Percentiles rank a stretch among this genome's conserved stretches.
These are phyloP conservation scores for Mycalesis mineus DNA, from an alignment of 2,888 invertebrate species.

Conservation along the genomic window DNA sequence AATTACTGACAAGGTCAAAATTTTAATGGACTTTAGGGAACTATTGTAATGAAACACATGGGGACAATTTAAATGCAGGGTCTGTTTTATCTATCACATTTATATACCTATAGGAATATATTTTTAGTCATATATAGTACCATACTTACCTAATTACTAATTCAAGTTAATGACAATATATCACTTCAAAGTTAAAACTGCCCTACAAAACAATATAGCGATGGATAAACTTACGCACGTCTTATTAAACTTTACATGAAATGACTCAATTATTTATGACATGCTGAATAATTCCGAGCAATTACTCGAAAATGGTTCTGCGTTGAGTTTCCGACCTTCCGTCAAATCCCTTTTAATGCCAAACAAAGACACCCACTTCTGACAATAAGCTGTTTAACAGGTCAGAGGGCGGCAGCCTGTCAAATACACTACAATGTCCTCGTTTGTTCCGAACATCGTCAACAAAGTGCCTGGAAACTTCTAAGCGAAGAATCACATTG, in stretches of 20 bases:
- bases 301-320: conserved; percentile 1
- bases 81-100: too few species aligned
- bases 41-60: too few species aligned
- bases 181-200: too few species aligned
- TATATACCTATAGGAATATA: too few species aligned
- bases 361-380: conserved; percentile 13
- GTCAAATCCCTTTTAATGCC: conserved; percentile 6
- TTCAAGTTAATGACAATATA: too few species aligned
- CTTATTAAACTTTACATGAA: background rate
- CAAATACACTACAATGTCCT: conserved; percentile 11
- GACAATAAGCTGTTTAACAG: conserved; percentile 12
- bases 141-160: too few species aligned
- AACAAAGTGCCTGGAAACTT: conserved; percentile 12
- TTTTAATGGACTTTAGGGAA: too few species aligned
- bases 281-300: background rate
- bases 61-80: too few species aligned
- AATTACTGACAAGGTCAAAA: too few species aligned
- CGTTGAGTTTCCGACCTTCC: conserved; percentile 1
- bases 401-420: conserved; percentile 8
- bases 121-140: too few species aligned
- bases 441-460: conserved; percentile 6
- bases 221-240: too few species aligned
- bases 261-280: background rate
- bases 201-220: too few species aligned
- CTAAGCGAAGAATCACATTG: background rate